Evolutionary conservation across 1,140 invertebrate genomes (phyloP).

Genomic region (Leucophenga varia): DNA sequence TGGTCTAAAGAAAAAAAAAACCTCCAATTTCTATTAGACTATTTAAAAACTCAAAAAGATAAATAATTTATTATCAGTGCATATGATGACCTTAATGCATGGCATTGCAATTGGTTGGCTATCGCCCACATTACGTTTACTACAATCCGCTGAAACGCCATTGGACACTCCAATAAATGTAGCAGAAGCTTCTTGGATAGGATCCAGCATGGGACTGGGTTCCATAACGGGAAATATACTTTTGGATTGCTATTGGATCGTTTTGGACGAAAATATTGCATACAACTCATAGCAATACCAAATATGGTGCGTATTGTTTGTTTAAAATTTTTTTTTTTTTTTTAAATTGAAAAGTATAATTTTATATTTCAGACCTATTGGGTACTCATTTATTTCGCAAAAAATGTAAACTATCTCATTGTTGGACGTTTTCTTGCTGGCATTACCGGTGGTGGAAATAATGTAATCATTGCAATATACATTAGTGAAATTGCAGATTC

Average conservation of each 20-base stretch:
- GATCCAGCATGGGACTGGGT: slow-evolving; percentile 40
- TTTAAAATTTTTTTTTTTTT: too few species aligned
- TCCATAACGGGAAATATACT: slow-evolving; percentile 33
- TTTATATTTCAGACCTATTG: slow-evolving; percentile 27
- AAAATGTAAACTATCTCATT: slow-evolving; percentile 43
- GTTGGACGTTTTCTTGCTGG: slow-evolving; percentile 54
- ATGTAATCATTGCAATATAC: slow-evolving; percentile 38
- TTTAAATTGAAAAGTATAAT: too few species aligned
- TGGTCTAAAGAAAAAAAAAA: too few species aligned
- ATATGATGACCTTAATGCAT: slow-evolving; percentile 40
- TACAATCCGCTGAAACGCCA: slow-evolving; percentile 28
- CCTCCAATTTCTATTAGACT: too few species aligned
- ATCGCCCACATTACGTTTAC: slow-evolving; percentile 27
- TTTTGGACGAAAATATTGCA: slow-evolving; percentile 37
- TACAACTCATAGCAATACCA: slow-evolving; percentile 38
- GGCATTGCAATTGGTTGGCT: slow-evolving; percentile 38
- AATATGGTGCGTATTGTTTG: slow-evolving; percentile 35
- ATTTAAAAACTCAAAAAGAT: neutral
- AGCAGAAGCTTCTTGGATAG: slow-evolving; percentile 41
- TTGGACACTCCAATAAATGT: slow-evolving; percentile 25
- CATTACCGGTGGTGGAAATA: slow-evolving; percentile 41
- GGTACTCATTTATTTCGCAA: slow-evolving; percentile 37
- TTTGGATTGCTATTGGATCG: slow-evolving; percentile 37
- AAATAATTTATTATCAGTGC: slow-evolving; percentile 15
- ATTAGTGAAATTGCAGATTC: slow-evolving; percentile 46